A percentile compares a stretch with the other conserved stretches of the same genome.
Evolutionary conservation across 2,113 vertebrate species (phyloP).

Genomic region (Periophthalmus modestus): DNA sequence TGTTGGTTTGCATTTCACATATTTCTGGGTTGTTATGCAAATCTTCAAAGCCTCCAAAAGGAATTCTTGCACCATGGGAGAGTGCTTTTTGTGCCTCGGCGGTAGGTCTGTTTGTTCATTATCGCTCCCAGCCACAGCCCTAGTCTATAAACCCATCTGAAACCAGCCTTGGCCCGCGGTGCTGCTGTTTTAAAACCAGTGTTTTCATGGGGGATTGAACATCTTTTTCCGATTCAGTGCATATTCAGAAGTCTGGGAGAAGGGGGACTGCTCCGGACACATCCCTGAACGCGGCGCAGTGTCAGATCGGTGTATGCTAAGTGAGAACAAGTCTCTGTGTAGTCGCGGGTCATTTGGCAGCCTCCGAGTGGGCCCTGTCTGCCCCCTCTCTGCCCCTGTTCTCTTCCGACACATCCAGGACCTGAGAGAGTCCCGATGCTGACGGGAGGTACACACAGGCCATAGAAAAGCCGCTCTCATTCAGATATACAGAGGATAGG

Average conservation of each 20-base stretch:
- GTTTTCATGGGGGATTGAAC: constrained; percentile 39
- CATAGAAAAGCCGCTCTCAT: background rate
- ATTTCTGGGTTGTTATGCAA: constrained; percentile 16
- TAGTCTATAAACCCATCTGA: constrained; percentile 47
- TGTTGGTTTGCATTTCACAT: background rate
- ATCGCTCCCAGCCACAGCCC: constrained; percentile 33
- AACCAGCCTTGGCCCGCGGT: constrained; percentile 37
- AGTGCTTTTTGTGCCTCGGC: constrained; percentile 24
- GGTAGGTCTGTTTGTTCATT: constrained; percentile 36
- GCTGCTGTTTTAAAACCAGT: constrained; percentile 46
- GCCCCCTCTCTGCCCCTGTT: constrained; percentile 11
- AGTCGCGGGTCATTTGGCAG: constrained; percentile 26
- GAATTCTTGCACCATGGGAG: constrained; percentile 19
- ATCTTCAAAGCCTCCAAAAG: background rate
- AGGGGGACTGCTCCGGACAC: constrained; percentile 25
- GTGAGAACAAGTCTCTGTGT: constrained; percentile 30
- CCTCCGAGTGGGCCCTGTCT: constrained; percentile 30
- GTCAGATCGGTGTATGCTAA: constrained; percentile 24
- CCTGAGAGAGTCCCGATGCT: background rate
- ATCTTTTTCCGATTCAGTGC: constrained; percentile 29
- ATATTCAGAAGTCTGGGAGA: constrained; percentile 28
- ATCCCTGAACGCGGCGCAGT: constrained; percentile 29
- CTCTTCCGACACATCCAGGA: constrained; percentile 4
- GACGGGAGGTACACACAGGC: background rate
- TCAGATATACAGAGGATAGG: background rate